Evolutionary conservation across 2,888 invertebrate species (phyloP).

Genomic region (Cerceris ruficornis): DNA sequence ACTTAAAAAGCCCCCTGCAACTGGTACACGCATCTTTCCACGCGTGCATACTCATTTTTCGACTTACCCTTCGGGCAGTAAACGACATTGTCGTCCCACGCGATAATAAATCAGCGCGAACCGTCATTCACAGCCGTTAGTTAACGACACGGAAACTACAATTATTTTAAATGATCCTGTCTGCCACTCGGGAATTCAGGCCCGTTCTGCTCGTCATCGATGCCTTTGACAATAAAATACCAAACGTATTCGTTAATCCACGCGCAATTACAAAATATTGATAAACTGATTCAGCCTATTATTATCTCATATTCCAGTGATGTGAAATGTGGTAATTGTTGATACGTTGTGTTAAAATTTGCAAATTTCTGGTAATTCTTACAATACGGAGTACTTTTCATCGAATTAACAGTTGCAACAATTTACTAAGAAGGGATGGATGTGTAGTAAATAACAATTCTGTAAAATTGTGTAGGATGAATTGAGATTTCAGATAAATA

Average conservation of each 20-base stretch:
- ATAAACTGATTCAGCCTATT: slow-evolving; percentile 34
- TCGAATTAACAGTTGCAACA: no score
- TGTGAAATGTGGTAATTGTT: background rate
- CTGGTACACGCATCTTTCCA: no score
- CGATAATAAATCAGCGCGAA: slow-evolving; percentile 40
- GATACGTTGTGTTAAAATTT: no score
- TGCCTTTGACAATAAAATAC: slow-evolving; percentile 28
- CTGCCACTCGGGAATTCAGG: slow-evolving; percentile 35
- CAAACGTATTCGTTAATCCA: slow-evolving; percentile 24
- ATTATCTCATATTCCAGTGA: background rate
- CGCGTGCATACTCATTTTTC: slow-evolving; percentile 10
- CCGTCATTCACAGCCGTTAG: slow-evolving; percentile 42
- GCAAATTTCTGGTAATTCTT: no score
- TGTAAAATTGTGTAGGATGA: no score
- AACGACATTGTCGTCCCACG: slow-evolving; percentile 36
- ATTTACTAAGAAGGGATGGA: no score
- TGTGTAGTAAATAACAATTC: no score
- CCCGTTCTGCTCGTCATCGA: slow-evolving; percentile 33
- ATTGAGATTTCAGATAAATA: no score
- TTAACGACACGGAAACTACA: slow-evolving; percentile 49
- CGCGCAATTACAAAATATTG: slow-evolving; percentile 35
- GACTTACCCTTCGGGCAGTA: slow-evolving; percentile 17
- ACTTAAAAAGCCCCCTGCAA: no score
- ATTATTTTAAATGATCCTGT: slow-evolving; percentile 51
- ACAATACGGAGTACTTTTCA: no score